These are phyloP conservation scores for Acromyrmex echinatior DNA, from an alignment of 1,140 invertebrate genomes.

Conservation along the genomic window DNA sequence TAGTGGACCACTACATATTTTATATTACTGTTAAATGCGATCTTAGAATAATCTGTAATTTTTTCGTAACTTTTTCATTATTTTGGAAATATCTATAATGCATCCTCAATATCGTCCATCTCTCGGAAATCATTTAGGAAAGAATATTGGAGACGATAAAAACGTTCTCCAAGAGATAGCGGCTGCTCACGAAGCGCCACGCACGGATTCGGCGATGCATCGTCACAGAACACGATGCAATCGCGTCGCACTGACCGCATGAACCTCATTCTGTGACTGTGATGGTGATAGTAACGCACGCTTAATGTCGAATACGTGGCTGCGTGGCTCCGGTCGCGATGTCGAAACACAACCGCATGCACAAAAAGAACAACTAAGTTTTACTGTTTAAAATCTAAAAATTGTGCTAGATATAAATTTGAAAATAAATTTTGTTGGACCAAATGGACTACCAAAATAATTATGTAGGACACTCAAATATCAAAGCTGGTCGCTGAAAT, in stretches of 20 bases:
- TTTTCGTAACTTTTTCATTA: too few relatives aligned
- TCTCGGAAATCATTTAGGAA: background rate
- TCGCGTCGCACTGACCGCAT: background rate
- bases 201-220: background rate
- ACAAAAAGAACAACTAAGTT: too few relatives aligned
- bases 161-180: background rate
- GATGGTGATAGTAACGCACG: background rate
- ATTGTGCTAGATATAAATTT: too few relatives aligned
- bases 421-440: too few relatives aligned
- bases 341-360: background rate
- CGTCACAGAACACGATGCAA: slow-evolving; percentile 39
- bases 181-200: slow-evolving; percentile 49
- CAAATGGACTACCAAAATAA: too few relatives aligned
- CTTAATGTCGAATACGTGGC: background rate
- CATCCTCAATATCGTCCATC: background rate
- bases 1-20: too few relatives aligned
- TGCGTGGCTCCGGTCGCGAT: background rate
- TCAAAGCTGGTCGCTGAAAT: too few relatives aligned
- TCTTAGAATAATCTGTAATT: background rate
- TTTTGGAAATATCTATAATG: too few relatives aligned
- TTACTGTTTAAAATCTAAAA: too few relatives aligned
- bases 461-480: too few relatives aligned
- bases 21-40: too few relatives aligned
- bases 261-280: slow-evolving; percentile 43
- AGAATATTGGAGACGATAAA: background rate